phyloP scores from a whole-genome alignment of 2,888 invertebrate genomes.

The Furcula furcula region DNA sequence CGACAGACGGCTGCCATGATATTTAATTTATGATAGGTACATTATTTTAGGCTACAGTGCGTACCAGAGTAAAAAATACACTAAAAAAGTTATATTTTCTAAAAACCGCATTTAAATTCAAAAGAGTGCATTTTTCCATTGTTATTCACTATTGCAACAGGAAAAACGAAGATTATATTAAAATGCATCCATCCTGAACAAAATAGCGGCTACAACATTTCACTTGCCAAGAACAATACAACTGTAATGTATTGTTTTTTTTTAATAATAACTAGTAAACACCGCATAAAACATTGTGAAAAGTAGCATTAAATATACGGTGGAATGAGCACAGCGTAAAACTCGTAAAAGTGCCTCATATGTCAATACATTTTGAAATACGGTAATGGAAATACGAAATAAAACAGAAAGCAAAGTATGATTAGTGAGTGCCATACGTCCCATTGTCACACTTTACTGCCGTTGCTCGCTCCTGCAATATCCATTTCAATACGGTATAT shows the following conservation, averaged over 20 bases:
- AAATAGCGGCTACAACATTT: slow-evolving; percentile 16
- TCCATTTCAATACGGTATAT: slow-evolving; percentile 61
- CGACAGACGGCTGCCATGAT: no score
- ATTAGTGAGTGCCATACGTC: slow-evolving; percentile 77
- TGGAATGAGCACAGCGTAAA: slow-evolving; percentile 59
- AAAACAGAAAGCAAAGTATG: slow-evolving; percentile 81
- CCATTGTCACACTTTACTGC: slow-evolving; percentile 74
- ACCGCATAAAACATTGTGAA: slow-evolving; percentile 49
- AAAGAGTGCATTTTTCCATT: slow-evolving; percentile 20
- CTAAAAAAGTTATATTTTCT: no score
- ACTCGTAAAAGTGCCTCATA: slow-evolving; percentile 79
- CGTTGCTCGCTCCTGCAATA: slow-evolving; percentile 49
- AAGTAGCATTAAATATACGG: slow-evolving; percentile 65
- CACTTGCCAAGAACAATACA: slow-evolving; percentile 23
- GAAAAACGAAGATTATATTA: slow-evolving; percentile 25
- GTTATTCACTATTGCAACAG: no score
- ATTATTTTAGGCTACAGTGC: no score
- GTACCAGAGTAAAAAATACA: no score
- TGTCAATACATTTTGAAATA: slow-evolving; percentile 81
- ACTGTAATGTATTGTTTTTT: slow-evolving; percentile 28
- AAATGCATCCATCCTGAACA: slow-evolving; percentile 14
- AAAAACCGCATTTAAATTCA: no score
- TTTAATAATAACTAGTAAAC: slow-evolving; percentile 40
- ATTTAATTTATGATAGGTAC: no score
- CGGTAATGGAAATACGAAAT: slow-evolving; percentile 81